Percentiles rank a stretch among this genome's conserved stretches.
These are phyloP conservation scores for Arge pagana DNA, from an alignment of 2,888 invertebrate species.

Conservation along the genomic window DNA sequence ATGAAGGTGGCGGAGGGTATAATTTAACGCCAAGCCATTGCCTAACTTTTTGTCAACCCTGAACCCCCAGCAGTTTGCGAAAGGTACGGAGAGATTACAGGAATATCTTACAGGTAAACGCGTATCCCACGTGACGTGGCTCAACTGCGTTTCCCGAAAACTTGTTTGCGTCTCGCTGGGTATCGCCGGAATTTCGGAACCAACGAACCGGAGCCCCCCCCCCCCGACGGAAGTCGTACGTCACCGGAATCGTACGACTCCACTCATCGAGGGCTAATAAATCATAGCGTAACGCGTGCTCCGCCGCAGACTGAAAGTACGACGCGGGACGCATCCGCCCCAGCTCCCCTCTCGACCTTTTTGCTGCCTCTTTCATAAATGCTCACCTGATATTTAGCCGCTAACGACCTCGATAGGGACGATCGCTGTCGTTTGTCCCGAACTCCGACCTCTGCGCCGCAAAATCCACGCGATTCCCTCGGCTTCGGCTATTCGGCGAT, in stretches of 20 bases:
- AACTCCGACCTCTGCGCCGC: too few relatives aligned
- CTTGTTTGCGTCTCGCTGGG: background rate
- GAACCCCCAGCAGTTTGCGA: too few relatives aligned
- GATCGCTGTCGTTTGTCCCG: too few relatives aligned
- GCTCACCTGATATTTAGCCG: conserved; percentile 2
- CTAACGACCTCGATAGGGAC: too few relatives aligned
- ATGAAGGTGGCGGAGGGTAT: too few relatives aligned
- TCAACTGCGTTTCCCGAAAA: background rate
- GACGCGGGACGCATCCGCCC: background rate
- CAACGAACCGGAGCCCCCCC: background rate
- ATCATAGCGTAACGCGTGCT: conserved; percentile 1
- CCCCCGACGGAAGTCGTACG: conserved; percentile 7
- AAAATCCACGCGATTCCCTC: too few relatives aligned
- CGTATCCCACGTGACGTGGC: too few relatives aligned
- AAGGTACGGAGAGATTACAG: too few relatives aligned
- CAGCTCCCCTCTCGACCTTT: background rate
- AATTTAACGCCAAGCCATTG: too few relatives aligned
- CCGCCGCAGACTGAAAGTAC: background rate
- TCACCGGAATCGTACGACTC: conserved; percentile 6
- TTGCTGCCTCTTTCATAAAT: conserved; percentile 1
- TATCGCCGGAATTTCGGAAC: background rate
- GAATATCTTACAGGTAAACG: too few relatives aligned
- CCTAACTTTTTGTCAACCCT: too few relatives aligned
- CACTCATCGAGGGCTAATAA: conserved; percentile 7
- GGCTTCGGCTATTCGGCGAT: too few relatives aligned